These are phyloP conservation scores for Heliconius aoede DNA, from an alignment of 2,888 invertebrate species.

Conservation along the genomic window DNA sequence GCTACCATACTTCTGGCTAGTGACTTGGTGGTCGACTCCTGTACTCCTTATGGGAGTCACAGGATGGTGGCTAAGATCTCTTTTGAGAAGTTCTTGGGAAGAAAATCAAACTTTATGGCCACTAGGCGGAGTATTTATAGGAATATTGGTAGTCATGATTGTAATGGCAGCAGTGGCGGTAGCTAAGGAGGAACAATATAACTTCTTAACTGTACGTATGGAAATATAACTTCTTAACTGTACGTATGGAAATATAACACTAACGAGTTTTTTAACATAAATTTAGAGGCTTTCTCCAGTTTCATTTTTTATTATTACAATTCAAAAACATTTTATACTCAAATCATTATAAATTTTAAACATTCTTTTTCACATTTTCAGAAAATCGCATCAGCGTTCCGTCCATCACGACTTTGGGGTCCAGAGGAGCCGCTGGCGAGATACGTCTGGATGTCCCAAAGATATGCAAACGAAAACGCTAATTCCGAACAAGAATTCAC, in stretches of 20 bases:
- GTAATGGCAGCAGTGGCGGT: conserved; percentile 72
- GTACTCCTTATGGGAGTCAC: conserved; percentile 66
- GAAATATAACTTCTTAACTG: conserved; percentile 72
- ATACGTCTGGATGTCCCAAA: conserved; percentile 79
- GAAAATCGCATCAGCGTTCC: conserved; percentile 77
- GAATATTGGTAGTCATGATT: conserved; percentile 67
- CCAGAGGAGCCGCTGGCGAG: conserved; percentile 78
- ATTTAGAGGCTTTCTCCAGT: no score
- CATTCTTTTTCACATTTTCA: conserved; percentile 56
- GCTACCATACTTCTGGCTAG: conserved; percentile 69
- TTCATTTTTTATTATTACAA: no score
- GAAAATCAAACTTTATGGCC: conserved; percentile 68
- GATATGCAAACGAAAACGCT: conserved; percentile 64
- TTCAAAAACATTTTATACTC: background rate
- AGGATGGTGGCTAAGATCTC: conserved; percentile 74
- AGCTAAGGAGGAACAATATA: conserved; percentile 77
- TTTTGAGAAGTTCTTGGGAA: conserved; percentile 61
- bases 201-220: conserved; percentile 67
- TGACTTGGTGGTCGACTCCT: conserved; percentile 71
- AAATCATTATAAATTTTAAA: no score
- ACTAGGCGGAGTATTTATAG: conserved; percentile 63
- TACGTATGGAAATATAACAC: conserved; percentile 50
- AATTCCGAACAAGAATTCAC: conserved; percentile 63
- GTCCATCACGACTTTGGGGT: conserved; percentile 76
- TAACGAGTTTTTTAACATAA: no score